Conservation (phyloP, 2,797 vertebrate genomes). For the Chloroceryle inda region DNA sequence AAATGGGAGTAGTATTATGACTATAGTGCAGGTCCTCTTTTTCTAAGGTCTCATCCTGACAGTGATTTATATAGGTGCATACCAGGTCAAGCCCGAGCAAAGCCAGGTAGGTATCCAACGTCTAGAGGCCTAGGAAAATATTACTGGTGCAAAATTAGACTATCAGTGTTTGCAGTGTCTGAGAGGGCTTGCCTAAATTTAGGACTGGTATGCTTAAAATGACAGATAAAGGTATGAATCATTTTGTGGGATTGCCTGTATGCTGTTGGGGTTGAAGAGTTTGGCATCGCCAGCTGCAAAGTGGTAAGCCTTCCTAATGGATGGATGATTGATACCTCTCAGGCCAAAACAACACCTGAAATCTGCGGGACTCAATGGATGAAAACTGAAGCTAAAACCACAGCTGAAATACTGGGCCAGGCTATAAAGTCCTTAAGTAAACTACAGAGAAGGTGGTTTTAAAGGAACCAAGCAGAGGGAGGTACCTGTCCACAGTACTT, state of each 20-base stretch:
- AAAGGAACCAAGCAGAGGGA: not conserved
- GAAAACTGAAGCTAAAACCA: not conserved
- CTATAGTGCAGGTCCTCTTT: not conserved
- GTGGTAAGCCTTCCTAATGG: not conserved
- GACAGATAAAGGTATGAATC: not conserved
- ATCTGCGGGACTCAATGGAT: not conserved
- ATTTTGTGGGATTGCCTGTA: not conserved
- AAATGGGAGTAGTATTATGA: not conserved
- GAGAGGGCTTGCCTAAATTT: not conserved
- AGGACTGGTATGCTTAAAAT: not conserved
- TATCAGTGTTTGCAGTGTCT: not conserved
- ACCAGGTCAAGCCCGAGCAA: not conserved
- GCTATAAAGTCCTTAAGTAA: constrained; percentile 12
- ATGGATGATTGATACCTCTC: not conserved
- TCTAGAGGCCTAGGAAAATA: not conserved
- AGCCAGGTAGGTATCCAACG: not conserved
- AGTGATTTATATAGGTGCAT: not conserved
- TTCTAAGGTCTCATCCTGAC: not conserved
- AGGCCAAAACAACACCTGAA: not conserved
- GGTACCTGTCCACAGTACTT: not conserved
- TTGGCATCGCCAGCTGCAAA: not conserved
- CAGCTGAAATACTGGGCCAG: not conserved
- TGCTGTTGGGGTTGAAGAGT: not conserved
- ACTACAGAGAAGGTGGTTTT: not conserved
- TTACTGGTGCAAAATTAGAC: not conserved